Evolutionary conservation across 2,888 invertebrate genomes (phyloP).

Genomic region (Caenorhabditis sp.): DNA sequence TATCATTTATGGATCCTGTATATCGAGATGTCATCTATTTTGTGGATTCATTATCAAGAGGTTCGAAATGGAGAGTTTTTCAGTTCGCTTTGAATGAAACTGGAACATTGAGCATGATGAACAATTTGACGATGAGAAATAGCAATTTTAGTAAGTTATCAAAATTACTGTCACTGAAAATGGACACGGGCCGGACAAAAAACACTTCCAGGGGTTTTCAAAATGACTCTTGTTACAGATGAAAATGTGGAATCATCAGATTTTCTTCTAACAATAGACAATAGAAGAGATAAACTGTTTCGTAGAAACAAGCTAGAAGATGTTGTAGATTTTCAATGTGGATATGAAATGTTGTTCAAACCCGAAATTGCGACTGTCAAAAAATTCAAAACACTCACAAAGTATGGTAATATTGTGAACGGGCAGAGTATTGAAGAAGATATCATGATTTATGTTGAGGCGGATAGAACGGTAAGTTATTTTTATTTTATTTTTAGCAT

Average conservation of each 20-base stretch:
- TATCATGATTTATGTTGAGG: constrained; percentile 50
- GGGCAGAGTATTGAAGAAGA: constrained; percentile 50
- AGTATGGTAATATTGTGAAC: constrained; percentile 42
- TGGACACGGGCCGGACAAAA: neutral
- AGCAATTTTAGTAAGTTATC: neutral
- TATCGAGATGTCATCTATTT: constrained; percentile 62
- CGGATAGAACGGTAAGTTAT: constrained; percentile 41
- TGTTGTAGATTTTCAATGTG: constrained; percentile 46
- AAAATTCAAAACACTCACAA: constrained; percentile 19
- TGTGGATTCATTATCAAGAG: constrained; percentile 54
- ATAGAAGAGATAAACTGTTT: constrained; percentile 49
- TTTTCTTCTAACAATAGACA: constrained; percentile 48
- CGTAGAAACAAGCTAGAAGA: constrained; percentile 35
- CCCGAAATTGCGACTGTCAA: constrained; percentile 26
- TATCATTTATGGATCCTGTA: constrained; percentile 50
- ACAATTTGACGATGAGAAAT: constrained; percentile 48
- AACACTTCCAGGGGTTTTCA: too few relatives aligned
- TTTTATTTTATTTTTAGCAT: neutral
- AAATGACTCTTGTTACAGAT: constrained; percentile 15
- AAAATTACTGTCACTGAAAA: neutral
- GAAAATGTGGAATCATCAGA: constrained; percentile 42
- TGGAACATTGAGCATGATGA: constrained; percentile 53
- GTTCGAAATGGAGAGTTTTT: constrained; percentile 51
- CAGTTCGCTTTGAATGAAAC: constrained; percentile 55
- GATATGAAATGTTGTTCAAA: constrained; percentile 55